Evolutionary conservation across 1,140 invertebrate genomes (phyloP), one percentile per base, ranked within the genome.

Genomic region (Oreohelix idahoensis): DNA sequence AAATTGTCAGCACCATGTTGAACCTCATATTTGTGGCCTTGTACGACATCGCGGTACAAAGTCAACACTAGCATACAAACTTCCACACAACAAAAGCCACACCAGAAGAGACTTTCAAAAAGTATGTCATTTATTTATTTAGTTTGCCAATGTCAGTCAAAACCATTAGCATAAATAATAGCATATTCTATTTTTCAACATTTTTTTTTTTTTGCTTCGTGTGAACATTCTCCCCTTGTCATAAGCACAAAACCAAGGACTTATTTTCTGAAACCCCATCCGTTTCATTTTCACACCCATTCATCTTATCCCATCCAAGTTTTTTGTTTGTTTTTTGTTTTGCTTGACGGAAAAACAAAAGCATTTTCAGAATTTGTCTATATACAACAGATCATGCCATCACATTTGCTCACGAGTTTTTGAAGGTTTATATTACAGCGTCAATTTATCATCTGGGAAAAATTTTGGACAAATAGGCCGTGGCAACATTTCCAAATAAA

Each of bases 91-190:
- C n/a, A 45, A 45, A 45, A 45, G 5, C 15, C 42, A 45, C 42
- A 45, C 42, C 5, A 45, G 15, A 8, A 5, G 5, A 45, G 5
- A 5, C n/a, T 8, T 32, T 32, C n/a, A 8, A 66, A 66, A 66
- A 66, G 63, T 66, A 66, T 66, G n/a, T 66, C 63, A 32, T 66
- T 66, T 66, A 66, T 66, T 66, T 66, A 32, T 2, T 58, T n/a
- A 23, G 10, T 58, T 58, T 66, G 63, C 63, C 63, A 66, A 66
- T 66, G 63, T 66, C 2, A 32, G n/a, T 32, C n/a, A 66, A n/a
- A 32, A 58, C 5, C 63, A 66, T 66, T 32, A 66, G 29, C 63
- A 66, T 35, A 66, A 58, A 58, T n/a, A n/a, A n/a, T n/a, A n/a
- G n/a, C n/a, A n/a, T 66, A 66, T 58, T 58, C 53, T 23, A 13